Evolutionary conservation across 2,113 vertebrate species (phyloP), one percentile per base, ranked within the genome.

Genomic region (Piaya cayana): DNA sequence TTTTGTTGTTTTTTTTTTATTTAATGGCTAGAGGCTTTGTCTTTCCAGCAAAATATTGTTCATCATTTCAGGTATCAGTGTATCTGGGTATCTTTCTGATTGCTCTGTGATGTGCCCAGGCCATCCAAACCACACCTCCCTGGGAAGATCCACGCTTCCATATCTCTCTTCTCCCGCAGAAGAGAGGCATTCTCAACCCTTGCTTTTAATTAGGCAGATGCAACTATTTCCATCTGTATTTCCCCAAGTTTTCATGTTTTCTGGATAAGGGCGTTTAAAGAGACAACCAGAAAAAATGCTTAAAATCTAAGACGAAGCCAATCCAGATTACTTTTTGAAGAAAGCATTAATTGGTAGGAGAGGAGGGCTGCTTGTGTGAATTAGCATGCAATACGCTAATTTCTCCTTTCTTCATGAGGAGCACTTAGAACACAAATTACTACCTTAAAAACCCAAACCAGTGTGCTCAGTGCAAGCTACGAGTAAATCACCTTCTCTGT

Each of bases 401-500:
- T 83, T 83, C 69, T 45, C 47, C 76, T 63, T 34, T 8, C 75
- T 67, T 49, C 81, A 72, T 49, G 52, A 88, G 72, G 56, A 86
- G 36, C 45, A 39, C 58, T 50, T 42, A 49, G 67, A 88, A 15
- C 82, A 32, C 94, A 30, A 90, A 86, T 88, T 39, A 93, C 82
- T 90, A 86, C 92, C 88, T 95, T 69, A 58, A 92, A 94, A 53
- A 27, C 42, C 42, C 53, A 29, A 30, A 15, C n/a, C 39, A 22
- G 39, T 0, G 47, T 1, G 1, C 72, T 83, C 68, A 20, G 43
- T 11, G 56, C 8, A 6, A 92, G 91, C 63, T 8, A 68, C 27
- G 26, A 71, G 90, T 93, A 93, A 97, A 97, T 96, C 96, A 96
- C 52, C 36, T 55, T 6, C 84, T 60, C 52, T 0, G 52, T 0